These are phyloP conservation scores for Sebastes taczanowskii DNA, from an alignment of 2,797 vertebrate species.

Conservation along the genomic window DNA sequence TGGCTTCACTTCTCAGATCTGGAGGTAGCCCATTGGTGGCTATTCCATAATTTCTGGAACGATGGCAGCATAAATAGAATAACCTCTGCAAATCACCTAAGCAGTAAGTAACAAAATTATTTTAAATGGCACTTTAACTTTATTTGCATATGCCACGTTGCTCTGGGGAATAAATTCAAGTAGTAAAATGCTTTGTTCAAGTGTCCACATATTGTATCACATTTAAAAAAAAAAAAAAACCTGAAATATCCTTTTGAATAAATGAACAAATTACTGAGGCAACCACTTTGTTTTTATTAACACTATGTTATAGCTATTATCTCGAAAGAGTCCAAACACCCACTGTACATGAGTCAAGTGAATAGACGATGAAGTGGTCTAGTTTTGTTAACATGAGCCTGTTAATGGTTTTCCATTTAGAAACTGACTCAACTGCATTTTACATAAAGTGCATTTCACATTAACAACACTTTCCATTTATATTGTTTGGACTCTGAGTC, in stretches of 20 bases:
- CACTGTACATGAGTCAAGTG: background rate
- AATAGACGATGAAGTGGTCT: background rate
- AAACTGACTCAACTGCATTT: background rate
- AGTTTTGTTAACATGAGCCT: conserved; percentile 1
- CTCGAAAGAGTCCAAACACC: background rate
- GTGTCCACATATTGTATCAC: background rate
- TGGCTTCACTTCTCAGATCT: too few species aligned
- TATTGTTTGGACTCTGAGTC: background rate
- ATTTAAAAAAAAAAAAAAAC: background rate
- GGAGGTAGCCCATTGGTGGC: too few species aligned
- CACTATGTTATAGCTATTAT: background rate
- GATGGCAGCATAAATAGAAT: background rate
- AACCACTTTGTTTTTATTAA: background rate
- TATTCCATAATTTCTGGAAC: background rate
- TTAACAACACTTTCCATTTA: conserved; percentile 26
- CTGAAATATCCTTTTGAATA: background rate
- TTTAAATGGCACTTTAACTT: background rate
- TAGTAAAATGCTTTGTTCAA: background rate
- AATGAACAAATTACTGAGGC: background rate
- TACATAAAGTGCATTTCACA: conserved; percentile 5
- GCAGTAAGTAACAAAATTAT: background rate
- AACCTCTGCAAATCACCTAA: background rate
- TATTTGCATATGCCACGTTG: background rate
- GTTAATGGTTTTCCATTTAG: conserved; percentile 4
- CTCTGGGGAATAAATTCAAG: background rate